Evolutionary conservation across 1,140 invertebrate genomes (phyloP).

Genomic region (Zaprionus tsacasi): DNA sequence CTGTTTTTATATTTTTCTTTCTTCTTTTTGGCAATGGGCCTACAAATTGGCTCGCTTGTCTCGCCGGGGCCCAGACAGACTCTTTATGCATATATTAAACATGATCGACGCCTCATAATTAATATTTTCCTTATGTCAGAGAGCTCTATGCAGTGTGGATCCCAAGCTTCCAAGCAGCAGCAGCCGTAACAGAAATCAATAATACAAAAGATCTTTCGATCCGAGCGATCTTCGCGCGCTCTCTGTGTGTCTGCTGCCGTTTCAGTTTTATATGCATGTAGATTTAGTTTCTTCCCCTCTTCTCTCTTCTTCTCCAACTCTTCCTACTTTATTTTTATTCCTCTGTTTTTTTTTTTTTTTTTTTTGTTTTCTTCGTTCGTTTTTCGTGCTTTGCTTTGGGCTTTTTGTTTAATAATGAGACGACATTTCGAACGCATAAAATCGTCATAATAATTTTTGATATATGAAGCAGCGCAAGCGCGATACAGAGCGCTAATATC

Average conservation of each 20-base stretch:
- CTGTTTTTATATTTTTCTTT: slow-evolving; percentile 33
- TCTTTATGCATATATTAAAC: slow-evolving; percentile 48
- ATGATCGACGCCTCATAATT: slow-evolving; percentile 66
- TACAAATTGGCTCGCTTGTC: slow-evolving; percentile 76
- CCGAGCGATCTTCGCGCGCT: slow-evolving; percentile 8
- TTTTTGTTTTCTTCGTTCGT: slow-evolving; percentile 37
- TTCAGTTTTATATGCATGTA: slow-evolving; percentile 43
- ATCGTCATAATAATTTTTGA: slow-evolving; percentile 84
- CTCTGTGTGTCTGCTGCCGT: slow-evolving; percentile 24
- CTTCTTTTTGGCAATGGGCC: slow-evolving; percentile 68
- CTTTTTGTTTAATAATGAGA: slow-evolving; percentile 84
- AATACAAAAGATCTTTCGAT: slow-evolving; percentile 48
- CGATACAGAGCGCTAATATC: slow-evolving; percentile 79
- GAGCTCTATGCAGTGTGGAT: slow-evolving; percentile 6
- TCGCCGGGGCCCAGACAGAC: slow-evolving; percentile 17
- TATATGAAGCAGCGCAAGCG: slow-evolving; percentile 82
- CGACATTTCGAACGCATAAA: slow-evolving; percentile 84
- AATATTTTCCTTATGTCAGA: slow-evolving; percentile 59
- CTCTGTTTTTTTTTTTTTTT: slow-evolving; percentile 17
- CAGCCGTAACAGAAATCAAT: slow-evolving; percentile 44
- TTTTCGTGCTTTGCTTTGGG: slow-evolving; percentile 50
- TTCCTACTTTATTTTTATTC: slow-evolving; percentile 16
- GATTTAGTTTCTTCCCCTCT: slow-evolving; percentile 1
- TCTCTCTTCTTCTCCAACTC: background rate
- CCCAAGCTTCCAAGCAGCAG: background rate